Conservation (phyloP, 2,113 vertebrate genomes). For the Amblyornis subalaris region DNA sequence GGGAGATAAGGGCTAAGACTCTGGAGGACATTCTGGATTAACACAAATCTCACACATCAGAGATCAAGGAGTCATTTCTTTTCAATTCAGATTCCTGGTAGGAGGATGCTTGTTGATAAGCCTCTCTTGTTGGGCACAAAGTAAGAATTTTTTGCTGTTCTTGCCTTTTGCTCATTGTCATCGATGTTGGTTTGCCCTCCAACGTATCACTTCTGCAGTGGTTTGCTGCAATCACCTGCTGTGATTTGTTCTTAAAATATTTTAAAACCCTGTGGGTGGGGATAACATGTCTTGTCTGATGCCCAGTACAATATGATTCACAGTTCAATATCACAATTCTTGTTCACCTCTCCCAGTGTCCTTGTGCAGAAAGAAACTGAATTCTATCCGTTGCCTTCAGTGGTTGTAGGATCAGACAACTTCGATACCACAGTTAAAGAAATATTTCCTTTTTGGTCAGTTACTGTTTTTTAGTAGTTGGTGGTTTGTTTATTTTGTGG, state of each 20-base stretch:
- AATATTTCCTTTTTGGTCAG: not conserved
- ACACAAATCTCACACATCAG: not conserved
- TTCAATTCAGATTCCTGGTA: not conserved
- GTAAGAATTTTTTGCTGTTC: not conserved
- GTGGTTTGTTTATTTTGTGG: not conserved
- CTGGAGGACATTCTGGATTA: not conserved
- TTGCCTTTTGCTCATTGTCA: not conserved
- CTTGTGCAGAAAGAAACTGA: not conserved
- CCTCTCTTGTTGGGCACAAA: not conserved
- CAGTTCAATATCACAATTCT: not conserved
- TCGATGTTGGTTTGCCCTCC: not conserved
- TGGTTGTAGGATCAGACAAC: not conserved
- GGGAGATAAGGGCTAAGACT: not conserved
- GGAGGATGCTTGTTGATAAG: not conserved
- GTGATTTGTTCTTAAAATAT: conserved; percentile 40
- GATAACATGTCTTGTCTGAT: not conserved
- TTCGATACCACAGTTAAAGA: not conserved
- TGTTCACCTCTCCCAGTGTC: not conserved
- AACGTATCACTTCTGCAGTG: not conserved
- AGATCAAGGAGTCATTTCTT: not conserved
- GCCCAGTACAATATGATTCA: not conserved
- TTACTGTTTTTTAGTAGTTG: not conserved
- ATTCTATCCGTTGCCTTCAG: not conserved
- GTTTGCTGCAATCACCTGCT: not conserved
- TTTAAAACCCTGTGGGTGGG: not conserved